These are phyloP conservation scores for Cheumatopsyche charites DNA, from an alignment of 1,140 invertebrate species.

Conservation along the genomic window DNA sequence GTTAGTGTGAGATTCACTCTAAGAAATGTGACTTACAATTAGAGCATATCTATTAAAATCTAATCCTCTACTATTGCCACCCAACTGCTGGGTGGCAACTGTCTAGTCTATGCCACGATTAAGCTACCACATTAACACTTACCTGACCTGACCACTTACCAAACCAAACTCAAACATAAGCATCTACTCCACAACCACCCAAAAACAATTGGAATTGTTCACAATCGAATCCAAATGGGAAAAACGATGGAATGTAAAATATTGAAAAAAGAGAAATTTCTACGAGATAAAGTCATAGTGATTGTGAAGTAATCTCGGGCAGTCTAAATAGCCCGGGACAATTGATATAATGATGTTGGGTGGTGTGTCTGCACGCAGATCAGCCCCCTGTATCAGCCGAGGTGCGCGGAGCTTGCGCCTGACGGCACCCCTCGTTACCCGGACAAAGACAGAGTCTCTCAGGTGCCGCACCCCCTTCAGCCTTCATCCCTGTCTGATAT, in stretches of 20 bases:
- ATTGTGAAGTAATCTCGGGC: slow-evolving; percentile 35
- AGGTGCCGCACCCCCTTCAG: slow-evolving; percentile 56
- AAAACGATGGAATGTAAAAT: slow-evolving; percentile 5
- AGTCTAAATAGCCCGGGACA: slow-evolving; percentile 27
- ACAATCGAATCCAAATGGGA: background rate
- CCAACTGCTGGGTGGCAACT: no score
- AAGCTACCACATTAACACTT: no score
- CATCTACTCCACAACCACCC: no score
- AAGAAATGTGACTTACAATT: no score
- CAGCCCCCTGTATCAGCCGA: slow-evolving; percentile 65
- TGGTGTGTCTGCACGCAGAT: slow-evolving; percentile 61
- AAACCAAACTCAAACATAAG: no score
- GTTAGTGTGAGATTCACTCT: no score
- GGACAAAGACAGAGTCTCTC: slow-evolving; percentile 63
- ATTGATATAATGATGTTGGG: slow-evolving; percentile 42
- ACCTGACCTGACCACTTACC: no score
- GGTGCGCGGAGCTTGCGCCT: slow-evolving; percentile 62
- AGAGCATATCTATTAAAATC: no score
- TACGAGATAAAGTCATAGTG: slow-evolving; percentile 29
- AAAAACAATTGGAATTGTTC: slow-evolving; percentile 17
- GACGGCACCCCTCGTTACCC: slow-evolving; percentile 60
- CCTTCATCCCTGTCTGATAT: slow-evolving; percentile 39
- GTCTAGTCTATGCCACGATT: no score
- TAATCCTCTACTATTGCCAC: no score
- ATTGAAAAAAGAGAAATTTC: no score